Conservation (phyloP, 2,797 vertebrate species). For the Gadopsis marmoratus region DNA sequence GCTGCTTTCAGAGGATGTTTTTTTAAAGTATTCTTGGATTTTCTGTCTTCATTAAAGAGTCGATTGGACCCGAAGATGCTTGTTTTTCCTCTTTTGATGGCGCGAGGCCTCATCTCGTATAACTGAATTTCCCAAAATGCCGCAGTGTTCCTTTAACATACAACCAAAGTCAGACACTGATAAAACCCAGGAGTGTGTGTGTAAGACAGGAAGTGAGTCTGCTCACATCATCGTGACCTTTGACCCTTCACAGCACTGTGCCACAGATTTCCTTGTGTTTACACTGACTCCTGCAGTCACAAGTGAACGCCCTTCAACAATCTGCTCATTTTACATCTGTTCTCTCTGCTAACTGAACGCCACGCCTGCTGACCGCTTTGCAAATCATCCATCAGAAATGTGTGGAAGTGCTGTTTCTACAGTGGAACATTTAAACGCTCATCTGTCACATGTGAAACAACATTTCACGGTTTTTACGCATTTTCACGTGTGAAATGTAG, state of each 20-base stretch:
- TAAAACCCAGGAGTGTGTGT: neutral
- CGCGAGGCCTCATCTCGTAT: neutral
- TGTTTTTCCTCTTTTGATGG: neutral
- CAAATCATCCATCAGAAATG: neutral
- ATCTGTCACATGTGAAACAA: no score
- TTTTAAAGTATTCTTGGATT: neutral
- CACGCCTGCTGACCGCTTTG: neutral
- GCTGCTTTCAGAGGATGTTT: no score
- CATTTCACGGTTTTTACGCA: no score
- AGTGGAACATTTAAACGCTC: no score
- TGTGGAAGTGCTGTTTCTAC: no score
- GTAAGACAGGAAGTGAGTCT: conserved; percentile 52
- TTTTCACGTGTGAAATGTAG: no score
- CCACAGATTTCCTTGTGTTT: conserved; percentile 38
- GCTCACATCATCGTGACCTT: conserved; percentile 31
- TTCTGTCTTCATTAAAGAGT: neutral
- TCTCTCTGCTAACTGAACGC: neutral
- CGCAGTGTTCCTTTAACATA: neutral
- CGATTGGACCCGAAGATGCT: neutral
- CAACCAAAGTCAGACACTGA: neutral
- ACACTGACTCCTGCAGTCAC: conserved; percentile 11
- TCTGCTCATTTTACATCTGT: neutral
- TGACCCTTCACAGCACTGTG: conserved; percentile 9
- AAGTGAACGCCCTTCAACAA: conserved; percentile 35
- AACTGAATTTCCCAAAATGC: neutral